These are phyloP conservation scores for Troides helena DNA, from an alignment of 2,888 invertebrate species.

Conservation along the genomic window DNA sequence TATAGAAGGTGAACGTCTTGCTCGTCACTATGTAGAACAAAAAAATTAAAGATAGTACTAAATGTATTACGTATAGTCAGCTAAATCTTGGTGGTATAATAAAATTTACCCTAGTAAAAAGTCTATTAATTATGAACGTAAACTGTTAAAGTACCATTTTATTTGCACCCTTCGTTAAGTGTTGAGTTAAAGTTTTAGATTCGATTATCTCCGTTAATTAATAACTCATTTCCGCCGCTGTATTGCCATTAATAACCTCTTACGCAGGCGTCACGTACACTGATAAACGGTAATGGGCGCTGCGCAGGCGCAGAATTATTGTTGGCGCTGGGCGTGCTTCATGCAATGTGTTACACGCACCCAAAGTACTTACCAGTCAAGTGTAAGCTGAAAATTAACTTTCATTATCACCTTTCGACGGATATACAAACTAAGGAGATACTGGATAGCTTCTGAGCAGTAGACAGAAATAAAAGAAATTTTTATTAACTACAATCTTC, in stretches of 20 bases:
- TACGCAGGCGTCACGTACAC: constrained; percentile 42
- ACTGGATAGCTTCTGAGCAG: too few species aligned
- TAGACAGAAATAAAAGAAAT: too few species aligned
- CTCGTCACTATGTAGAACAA: too few species aligned
- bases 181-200: constrained; percentile 41
- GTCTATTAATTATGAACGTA: not conserved
- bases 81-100: too few species aligned
- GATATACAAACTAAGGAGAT: not conserved
- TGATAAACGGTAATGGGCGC: constrained; percentile 44
- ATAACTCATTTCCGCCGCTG: constrained; percentile 49
- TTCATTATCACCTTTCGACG: not conserved
- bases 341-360: constrained; percentile 12
- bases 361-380: not conserved
- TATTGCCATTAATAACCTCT: constrained; percentile 51
- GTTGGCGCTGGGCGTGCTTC: constrained; percentile 19
- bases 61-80: too few species aligned
- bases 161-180: not conserved
- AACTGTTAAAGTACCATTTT: too few species aligned
- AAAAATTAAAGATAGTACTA: too few species aligned
- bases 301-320: constrained; percentile 38
- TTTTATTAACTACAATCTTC: too few species aligned
- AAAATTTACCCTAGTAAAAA: not conserved
- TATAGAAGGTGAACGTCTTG: too few species aligned
- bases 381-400: not conserved
- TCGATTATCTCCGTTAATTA: constrained; percentile 46